These are phyloP conservation scores for Thera obeliscata DNA, from an alignment of 2,888 invertebrate species.

Conservation along the genomic window DNA sequence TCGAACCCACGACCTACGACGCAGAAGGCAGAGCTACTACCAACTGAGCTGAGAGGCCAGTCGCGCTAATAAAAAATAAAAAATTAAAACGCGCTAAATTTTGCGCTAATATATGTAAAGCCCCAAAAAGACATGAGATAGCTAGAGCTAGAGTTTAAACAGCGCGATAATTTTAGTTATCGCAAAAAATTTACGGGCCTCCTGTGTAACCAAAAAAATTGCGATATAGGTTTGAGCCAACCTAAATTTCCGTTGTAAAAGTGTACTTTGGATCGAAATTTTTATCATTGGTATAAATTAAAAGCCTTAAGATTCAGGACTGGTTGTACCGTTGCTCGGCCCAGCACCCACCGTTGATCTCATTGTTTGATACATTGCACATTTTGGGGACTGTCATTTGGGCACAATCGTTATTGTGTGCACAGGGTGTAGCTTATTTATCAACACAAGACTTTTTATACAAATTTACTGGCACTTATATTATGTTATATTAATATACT, in stretches of 20 bases:
- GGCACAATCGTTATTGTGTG: slow-evolving; percentile 54
- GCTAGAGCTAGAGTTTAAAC: too few species aligned
- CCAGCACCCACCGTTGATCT: slow-evolving; percentile 63
- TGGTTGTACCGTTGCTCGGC: slow-evolving; percentile 80
- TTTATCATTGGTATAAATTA: slow-evolving; percentile 60
- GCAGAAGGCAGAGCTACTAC: too few species aligned
- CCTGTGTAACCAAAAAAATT: not conserved
- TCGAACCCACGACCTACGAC: too few species aligned
- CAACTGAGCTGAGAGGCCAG: too few species aligned
- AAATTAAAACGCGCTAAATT: too few species aligned
- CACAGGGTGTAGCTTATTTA: slow-evolving; percentile 54
- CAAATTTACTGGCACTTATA: too few species aligned
- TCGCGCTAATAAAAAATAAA: too few species aligned
- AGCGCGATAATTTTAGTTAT: too few species aligned
- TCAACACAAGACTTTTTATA: not conserved
- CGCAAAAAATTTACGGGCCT: too few species aligned
- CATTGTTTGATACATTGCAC: slow-evolving; percentile 76
- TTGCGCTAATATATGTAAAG: too few species aligned
- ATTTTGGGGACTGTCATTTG: slow-evolving; percentile 66
- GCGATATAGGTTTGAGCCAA: not conserved
- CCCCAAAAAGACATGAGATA: too few species aligned
- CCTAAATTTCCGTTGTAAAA: not conserved
- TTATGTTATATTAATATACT: too few species aligned
- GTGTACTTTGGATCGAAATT: slow-evolving; percentile 44
- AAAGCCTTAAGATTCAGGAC: slow-evolving; percentile 52